phyloP scores from a whole-genome alignment of 1,140 invertebrate genomes.

The Trypoxylus dichotomus region DNA sequence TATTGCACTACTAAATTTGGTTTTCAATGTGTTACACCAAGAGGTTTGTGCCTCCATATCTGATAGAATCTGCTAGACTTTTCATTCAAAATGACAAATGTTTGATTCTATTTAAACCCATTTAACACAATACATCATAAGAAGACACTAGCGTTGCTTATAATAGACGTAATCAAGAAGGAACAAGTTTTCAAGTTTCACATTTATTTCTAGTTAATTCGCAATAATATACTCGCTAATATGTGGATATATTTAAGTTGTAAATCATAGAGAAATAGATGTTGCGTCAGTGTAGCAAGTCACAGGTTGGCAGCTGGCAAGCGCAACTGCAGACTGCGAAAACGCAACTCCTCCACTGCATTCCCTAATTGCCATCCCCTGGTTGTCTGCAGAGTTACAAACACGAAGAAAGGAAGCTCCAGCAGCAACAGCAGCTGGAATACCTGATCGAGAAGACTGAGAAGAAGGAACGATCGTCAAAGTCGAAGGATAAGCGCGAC shows the following conservation, averaged over 20 bases:
- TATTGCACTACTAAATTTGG: too few relatives aligned
- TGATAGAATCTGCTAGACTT: too few relatives aligned
- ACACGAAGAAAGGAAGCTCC: conserved; percentile 59
- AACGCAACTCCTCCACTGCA: conserved; percentile 36
- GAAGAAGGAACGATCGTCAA: conserved; percentile 69
- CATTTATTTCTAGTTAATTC: too few relatives aligned
- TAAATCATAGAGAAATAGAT: conserved; percentile 28
- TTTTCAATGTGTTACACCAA: too few relatives aligned
- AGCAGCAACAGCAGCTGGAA: conserved; percentile 43
- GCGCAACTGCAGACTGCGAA: conserved; percentile 39
- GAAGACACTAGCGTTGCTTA: too few relatives aligned
- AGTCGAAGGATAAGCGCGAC: conserved; percentile 62
- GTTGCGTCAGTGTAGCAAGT: conserved; percentile 33
- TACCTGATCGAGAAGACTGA: conserved; percentile 54
- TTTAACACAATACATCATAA: too few relatives aligned
- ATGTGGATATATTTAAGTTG: conserved; percentile 4
- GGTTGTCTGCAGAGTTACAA: conserved; percentile 54
- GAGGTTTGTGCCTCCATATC: too few relatives aligned
- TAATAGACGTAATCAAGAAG: too few relatives aligned
- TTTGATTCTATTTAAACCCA: too few relatives aligned
- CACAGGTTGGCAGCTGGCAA: conserved; percentile 39
- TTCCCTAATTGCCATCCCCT: conserved; percentile 41
- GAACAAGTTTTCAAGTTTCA: background rate
- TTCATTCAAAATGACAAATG: too few relatives aligned
- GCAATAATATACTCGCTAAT: background rate